phyloP scores from a whole-genome alignment of 2,113 vertebrate genomes.

The Rhea pennata region DNA sequence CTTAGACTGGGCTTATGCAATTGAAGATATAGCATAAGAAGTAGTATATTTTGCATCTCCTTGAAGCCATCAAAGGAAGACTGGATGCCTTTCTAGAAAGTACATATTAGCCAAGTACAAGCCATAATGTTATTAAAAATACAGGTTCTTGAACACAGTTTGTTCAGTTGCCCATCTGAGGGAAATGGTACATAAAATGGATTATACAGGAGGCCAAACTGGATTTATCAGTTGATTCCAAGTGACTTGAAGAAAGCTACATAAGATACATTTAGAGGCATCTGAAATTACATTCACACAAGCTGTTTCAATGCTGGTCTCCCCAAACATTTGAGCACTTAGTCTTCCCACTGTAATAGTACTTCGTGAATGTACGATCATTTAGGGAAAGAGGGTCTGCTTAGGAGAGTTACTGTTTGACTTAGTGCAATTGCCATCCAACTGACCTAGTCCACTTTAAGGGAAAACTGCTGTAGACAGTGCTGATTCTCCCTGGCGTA shows the following conservation, averaged over 20 bases:
- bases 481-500: not conserved
- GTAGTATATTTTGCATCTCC: constrained; percentile 8
- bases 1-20: not conserved
- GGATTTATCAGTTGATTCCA: not conserved
- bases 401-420: not conserved
- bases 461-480: constrained; percentile 9
- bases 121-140: constrained; percentile 27
- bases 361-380: not conserved
- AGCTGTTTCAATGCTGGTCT: not conserved
- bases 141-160: constrained; percentile 9
- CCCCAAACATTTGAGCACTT: not conserved
- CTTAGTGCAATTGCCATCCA: not conserved
- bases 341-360: not conserved
- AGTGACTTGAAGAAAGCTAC: not conserved
- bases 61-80: not conserved
- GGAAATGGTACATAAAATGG: not conserved
- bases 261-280: not conserved
- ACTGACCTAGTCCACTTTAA: constrained; percentile 47
- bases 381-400: not conserved
- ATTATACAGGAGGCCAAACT: constrained; percentile 1
- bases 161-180: not conserved
- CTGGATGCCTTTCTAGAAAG: not conserved
- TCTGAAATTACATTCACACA: not conserved
- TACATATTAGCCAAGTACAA: not conserved
- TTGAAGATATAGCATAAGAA: not conserved